Base-by-base conservation (phyloP, 2,113 vertebrate species). In the Nansenia antarctica region DNA sequence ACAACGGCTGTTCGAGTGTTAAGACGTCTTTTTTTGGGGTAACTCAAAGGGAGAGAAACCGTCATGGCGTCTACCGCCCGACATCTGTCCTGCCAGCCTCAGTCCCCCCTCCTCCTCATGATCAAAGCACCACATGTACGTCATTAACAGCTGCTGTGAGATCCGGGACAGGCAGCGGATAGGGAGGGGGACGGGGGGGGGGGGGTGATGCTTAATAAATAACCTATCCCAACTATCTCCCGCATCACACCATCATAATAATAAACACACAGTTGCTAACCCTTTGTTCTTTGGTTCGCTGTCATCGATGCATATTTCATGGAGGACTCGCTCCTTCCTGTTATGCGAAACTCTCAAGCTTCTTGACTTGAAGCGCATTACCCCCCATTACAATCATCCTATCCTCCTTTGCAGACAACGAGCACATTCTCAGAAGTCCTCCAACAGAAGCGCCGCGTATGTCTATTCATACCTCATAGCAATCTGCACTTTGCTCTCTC, bases 241-340 rank as follows among this genome's bases (percentile, higher is more conserved):
- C 39, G 11, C 35, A 53, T 58, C 68, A 37, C n/a, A 29, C 24
- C 31, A 0, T 49, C 70, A 64, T 72, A 61, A 69, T 58, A 74
- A 84, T 85, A 85, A 85, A 87, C 76, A 73, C 62, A 73, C 77
- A 73, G 68, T 74, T 67, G n/a, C n/a, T 81, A 18, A n/a, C 66
- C 72, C 78, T 84, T 85, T 86, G 76, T 82, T 87, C 80, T 87
- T 78, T 49, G 68, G 74, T 81, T 81, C 65, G 22, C 59, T 79
- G 74, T 76, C 71, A 82, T n/a, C 72, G 74, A 86, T 86, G 75
- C 78, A 87, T 86, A 79, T 90, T 91, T 90, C 72, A 89, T 83
- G n/a, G 72, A 70, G 70, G 78, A 80, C 72, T 85, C 72, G 66
- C 30, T 65, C 67, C 57, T 74, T 65, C 61, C 67, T 70, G n/a